phyloP scores from a whole-genome alignment of 2,113 vertebrate genomes.

The Neolamprologus fasciatus region DNA sequence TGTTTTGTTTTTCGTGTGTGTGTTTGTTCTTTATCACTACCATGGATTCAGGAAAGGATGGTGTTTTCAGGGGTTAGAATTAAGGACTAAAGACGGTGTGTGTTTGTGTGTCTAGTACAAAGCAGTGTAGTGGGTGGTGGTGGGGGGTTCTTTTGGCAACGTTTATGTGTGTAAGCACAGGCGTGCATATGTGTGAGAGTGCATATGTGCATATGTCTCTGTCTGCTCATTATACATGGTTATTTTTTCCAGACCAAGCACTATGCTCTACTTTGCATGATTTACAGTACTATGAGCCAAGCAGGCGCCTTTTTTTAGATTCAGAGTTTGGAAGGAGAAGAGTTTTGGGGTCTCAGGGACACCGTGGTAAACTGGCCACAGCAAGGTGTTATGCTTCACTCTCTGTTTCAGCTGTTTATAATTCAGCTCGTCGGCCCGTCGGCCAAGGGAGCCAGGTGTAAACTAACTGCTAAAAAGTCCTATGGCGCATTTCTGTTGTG shows the following conservation, averaged over 20 bases:
- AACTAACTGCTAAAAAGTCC: conserved; percentile 52
- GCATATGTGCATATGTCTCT: conserved; percentile 39
- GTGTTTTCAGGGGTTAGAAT: neutral
- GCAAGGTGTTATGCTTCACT: neutral
- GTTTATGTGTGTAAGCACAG: neutral
- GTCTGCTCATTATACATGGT: conserved; percentile 37
- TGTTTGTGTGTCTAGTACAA: conserved; percentile 23
- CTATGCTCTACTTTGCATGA: conserved; percentile 41
- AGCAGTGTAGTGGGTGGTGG: neutral
- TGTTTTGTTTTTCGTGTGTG: neutral
- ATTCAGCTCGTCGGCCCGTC: neutral
- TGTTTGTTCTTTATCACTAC: conserved; percentile 27
- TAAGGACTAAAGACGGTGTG: neutral
- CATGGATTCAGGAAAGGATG: neutral
- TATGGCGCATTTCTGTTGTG: conserved; percentile 15
- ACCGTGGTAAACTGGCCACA: conserved; percentile 32
- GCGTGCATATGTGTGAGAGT: conserved; percentile 25
- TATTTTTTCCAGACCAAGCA: conserved; percentile 35
- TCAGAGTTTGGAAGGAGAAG: conserved; percentile 16
- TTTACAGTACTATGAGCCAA: conserved; percentile 24
- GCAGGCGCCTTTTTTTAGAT: conserved; percentile 13
- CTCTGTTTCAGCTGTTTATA: conserved; percentile 12
- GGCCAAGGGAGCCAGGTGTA: conserved; percentile 25
- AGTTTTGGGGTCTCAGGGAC: conserved; percentile 48
- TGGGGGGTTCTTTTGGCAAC: conserved; percentile 37